phyloP scores from a whole-genome alignment of 2,888 invertebrate genomes.

The Endomychus coccineus region DNA sequence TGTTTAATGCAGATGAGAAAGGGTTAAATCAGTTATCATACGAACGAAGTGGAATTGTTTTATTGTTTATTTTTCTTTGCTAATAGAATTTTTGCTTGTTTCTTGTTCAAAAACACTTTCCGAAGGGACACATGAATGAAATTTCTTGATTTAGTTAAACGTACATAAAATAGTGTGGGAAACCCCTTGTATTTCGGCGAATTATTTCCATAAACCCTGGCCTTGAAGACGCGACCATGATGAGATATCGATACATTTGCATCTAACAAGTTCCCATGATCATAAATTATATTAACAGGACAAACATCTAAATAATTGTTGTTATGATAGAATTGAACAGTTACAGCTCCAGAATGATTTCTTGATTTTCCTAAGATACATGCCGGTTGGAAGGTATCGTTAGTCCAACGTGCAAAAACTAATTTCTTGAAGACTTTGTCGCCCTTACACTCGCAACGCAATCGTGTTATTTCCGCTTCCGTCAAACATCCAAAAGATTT shows the following conservation, averaged over 20 bases:
- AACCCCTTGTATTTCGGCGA: slow-evolving; percentile 11
- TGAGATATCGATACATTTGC: slow-evolving; percentile 9
- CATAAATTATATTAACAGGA: slow-evolving; percentile 15
- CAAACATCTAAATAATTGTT: slow-evolving; percentile 13
- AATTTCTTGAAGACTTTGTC: slow-evolving; percentile 6
- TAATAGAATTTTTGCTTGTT: slow-evolving; percentile 9
- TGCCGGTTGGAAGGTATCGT: slow-evolving; percentile 12
- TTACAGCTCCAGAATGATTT: slow-evolving; percentile 1
- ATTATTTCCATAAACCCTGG: slow-evolving; percentile 13
- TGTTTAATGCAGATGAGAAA: no score
- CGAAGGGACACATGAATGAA: slow-evolving; percentile 11
- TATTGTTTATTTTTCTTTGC: slow-evolving; percentile 1
- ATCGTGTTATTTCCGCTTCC: slow-evolving; percentile 4
- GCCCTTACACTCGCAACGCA: slow-evolving; percentile 6
- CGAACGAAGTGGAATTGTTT: no score
- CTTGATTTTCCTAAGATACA: slow-evolving; percentile 9
- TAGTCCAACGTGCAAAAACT: slow-evolving; percentile 11
- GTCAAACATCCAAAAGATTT: slow-evolving; percentile 9
- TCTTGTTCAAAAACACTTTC: slow-evolving; percentile 8
- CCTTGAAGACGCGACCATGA: slow-evolving; percentile 10
- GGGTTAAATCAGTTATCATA: no score
- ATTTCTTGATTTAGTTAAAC: slow-evolving; percentile 6
- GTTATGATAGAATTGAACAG: slow-evolving; percentile 17
- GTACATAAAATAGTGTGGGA: slow-evolving; percentile 11
- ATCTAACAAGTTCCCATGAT: slow-evolving; percentile 18